These are phyloP conservation scores for Chaunax sp. DNA, from an alignment of 2,797 vertebrate genomes.

Conservation along the genomic window DNA sequence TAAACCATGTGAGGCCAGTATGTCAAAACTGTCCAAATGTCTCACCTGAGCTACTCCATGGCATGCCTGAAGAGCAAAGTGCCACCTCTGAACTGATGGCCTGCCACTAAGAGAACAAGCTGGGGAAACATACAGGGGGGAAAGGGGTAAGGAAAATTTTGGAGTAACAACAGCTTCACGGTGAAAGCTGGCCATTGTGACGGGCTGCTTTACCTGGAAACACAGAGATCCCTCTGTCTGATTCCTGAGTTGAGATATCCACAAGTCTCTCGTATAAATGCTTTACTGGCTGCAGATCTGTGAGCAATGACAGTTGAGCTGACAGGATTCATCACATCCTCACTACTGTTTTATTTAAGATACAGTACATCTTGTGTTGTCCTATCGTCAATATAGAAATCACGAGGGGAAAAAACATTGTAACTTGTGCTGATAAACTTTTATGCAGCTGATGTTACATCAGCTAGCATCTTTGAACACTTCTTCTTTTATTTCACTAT, in stretches of 20 bases:
- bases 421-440: too few species aligned
- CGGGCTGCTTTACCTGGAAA: constrained; percentile 68
- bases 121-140: constrained; percentile 27
- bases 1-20: not conserved
- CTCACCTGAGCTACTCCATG: constrained; percentile 64
- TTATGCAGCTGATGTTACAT: too few species aligned
- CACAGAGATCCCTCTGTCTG: constrained; percentile 30
- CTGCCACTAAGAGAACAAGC: constrained; percentile 73
- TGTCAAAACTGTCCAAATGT: not conserved
- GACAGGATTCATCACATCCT: not conserved
- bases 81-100: constrained; percentile 65
- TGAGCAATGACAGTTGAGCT: not conserved
- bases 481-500: too few species aligned
- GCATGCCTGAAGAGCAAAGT: constrained; percentile 69
- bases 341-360: not conserved
- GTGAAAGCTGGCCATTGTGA: not conserved
- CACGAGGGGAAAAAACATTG: not conserved
- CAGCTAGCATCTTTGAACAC: too few species aligned
- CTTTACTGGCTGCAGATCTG: constrained; percentile 70
- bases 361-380: not conserved
- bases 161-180: not conserved
- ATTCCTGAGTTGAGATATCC: constrained; percentile 47
- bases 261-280: constrained; percentile 56
- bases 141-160: not conserved
- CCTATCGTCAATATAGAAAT: not conserved